Evolutionary conservation across 2,797 vertebrate species (phyloP), one percentile per base, ranked within the genome.

Genomic region (Phataginus tricuspis): DNA sequence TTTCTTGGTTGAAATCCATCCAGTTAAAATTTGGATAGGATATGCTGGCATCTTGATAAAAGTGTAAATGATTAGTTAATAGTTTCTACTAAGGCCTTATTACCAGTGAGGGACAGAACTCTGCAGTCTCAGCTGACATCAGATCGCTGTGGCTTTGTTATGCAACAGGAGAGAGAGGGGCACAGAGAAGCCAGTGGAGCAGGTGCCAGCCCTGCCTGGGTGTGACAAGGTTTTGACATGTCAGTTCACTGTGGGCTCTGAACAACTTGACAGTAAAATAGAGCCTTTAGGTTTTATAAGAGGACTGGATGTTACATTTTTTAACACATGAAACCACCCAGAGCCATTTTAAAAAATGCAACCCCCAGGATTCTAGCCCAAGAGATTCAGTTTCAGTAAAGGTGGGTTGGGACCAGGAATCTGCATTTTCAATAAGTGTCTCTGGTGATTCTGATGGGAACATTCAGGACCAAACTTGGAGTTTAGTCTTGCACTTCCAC

Each of bases 1-100:
- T 87, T 80, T 86, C n/a, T 37, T 83, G n/a, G 11, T 69, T 92
- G 59, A 61, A 96, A 74, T 80, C 57, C 25, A 93, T 34, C 66
- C 78, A 45, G 66, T 82, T 66, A 79, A 49, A 78, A 82, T 78
- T 74, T 77, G 74, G n/a, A 25, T 37, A 61, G 8, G 11, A 23
- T 53, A 31, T 15, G 4, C 37, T 82, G 66, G 29, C 55, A 15
- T 92, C n/a, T 39, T 8, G 1, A 19, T 39, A 49, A 59, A 57
- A 71, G 18, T 23, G 31, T 25, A 31, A 42, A 51, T n/a, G n/a
- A 49, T 16, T 66, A 90, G 12, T 42, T 13, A 53, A 0, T 18
- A 3, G 34, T 71, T 84, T 19, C 34, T 55, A 75, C 9, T 1
- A 18, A 13, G 29, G 5, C n/a, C 12, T 87, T 83, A 2, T 75